Conservation (phyloP, 37 sponge, comb jelly and placozoan species). For the Amphimedon queenslandica region DNA sequence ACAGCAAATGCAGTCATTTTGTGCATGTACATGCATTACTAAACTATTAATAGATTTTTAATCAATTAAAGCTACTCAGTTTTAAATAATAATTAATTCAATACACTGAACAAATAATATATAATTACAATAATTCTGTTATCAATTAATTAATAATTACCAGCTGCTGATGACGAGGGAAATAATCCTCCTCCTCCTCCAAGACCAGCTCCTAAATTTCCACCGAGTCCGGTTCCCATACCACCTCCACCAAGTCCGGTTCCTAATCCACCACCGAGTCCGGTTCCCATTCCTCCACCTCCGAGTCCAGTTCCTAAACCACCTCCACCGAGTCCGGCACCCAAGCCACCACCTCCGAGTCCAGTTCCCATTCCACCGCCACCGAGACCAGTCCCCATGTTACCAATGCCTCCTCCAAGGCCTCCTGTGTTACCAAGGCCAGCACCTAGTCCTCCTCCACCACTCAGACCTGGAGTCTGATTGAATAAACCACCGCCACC, state of each 20-base stretch:
- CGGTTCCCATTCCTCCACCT: not conserved
- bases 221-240: slow-evolving; percentile 21
- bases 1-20: too few species aligned
- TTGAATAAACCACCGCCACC: slow-evolving; percentile 21
- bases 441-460: slow-evolving; percentile 48
- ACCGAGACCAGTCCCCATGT: not conserved
- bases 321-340: slow-evolving; percentile 1
- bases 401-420: not conserved
- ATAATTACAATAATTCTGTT: too few species aligned
- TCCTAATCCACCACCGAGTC: not conserved
- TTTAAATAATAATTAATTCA: too few species aligned
- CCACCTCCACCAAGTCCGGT: slow-evolving; percentile 16
- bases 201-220: slow-evolving; percentile 32
- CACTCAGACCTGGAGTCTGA: slow-evolving; percentile 22
- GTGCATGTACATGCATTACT: too few species aligned
- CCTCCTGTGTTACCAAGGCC: slow-evolving; percentile 15
- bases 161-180: not conserved
- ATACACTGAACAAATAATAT: too few species aligned
- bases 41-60: too few species aligned
- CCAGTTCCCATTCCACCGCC: not conserved
- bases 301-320: not conserved
- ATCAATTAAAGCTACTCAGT: too few species aligned
- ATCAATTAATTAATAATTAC: not conserved
- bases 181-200: slow-evolving; percentile 42
- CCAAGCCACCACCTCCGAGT: slow-evolving; percentile 7